Evolutionary conservation across 2,113 vertebrate genomes (phyloP), one percentile per base, ranked within the genome.

Genomic region (Sturnus vulgaris): DNA sequence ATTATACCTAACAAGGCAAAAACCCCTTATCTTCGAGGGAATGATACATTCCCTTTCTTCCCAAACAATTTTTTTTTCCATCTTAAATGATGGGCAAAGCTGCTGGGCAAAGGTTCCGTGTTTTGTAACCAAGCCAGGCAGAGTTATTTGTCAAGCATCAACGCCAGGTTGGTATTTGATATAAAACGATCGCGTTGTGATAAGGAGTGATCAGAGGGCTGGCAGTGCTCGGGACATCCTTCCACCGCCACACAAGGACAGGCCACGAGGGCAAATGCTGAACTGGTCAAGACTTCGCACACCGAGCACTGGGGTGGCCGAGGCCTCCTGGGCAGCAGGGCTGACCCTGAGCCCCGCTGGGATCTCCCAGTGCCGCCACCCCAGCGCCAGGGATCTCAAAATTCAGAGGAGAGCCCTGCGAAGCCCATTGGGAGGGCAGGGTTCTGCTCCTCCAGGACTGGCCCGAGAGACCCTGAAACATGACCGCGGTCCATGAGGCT

Each of bases 401-500:
- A 0, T 3, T 4, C 30, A 10, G 3, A 24, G 17, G 3, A 14
- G 37, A 33, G n/a, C 12, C 31, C 82, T 10, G 3, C 1, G 5
- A 37, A 30, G 10, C 30, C 16, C 49, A 1, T 0, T 0, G 72
- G 27, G 30, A 6, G 0, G 25, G 16, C 3, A 7, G 12, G 24
- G 0, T 5, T 6, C 27, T 3, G 12, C 59, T 6, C 44, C 33
- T 10, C 60, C 31, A 1, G 0, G 0, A 2, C 12, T 0, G 25
- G 1, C 27, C 27, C 52, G 1, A 9, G 24, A 35, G 6, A 10
- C 65, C 11, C 42, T 9, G 2, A 12, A 28, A 7, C 27, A 8
- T 0, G 10, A 2, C n/a, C 7, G 2, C 0, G 9, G 0, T 4
- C 18, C 22, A 0, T 1, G 6, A 13, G 18, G 55, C 53, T 15